Base-by-base conservation (phyloP, 2,113 vertebrate species). In the Stegostoma tigrinum region DNA sequence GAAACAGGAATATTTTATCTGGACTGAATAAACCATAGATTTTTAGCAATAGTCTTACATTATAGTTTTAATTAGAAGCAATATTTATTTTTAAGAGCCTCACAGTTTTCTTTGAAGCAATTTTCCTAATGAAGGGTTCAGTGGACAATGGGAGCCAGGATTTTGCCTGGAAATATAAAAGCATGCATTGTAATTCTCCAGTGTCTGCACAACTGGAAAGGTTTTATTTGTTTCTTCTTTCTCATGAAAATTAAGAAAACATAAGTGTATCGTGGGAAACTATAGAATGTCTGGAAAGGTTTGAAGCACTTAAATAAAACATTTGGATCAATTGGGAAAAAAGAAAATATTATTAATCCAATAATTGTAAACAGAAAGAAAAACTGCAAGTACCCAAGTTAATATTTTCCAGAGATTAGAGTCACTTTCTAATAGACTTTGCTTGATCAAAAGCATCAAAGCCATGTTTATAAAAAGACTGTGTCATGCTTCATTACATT, bases 321-420 rank as follows among this genome's bases (percentile, higher is more conserved):
- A 30, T 48, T 45, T 72, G 42, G n/a, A 55, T 95, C 38, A 95
- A 45, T 95, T 72, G 66, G 30, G n/a, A 66, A 34, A 34, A 91
- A 72, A 30, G 27, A 93, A 68, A 67, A 42, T 19, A 67, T 68
- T 42, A 70, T 94, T 94, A 27, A 68, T 70, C 66, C 68, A 7
- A 27, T 70, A 70, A 94, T 23, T 94, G n/a, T 70, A 45, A 94
- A 34, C 67, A 70, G 67, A 34, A 70, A 52, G 94, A 72, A 90
- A 27, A 34, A 52, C 55, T 61, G 34, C 19, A 95, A 48, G 68
- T 30, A 75, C 48, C 45, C 45, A 75, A 27, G 42, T 45, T 70
- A 72, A 75, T 95, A 95, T 95, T 72, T 72, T 95, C 68, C 68
- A 95, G 34, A 66, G 89, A 93, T 38, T 93, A n/a, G 34, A 93